Percentiles rank a stretch among this genome's conserved stretches.
phyloP scores from a whole-genome alignment of 2,888 invertebrate species.

The Germaria angustata region DNA sequence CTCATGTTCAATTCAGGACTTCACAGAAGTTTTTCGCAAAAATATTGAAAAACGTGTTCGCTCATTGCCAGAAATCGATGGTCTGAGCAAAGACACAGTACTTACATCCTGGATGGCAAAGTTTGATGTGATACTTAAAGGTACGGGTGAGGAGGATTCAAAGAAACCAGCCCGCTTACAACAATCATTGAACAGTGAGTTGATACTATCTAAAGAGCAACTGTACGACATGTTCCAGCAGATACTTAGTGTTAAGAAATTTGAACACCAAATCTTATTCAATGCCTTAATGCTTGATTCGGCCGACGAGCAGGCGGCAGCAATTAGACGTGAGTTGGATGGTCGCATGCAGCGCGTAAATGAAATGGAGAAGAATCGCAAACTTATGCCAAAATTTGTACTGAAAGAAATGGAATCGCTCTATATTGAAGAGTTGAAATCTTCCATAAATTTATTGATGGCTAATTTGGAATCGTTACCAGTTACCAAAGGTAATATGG shows the following conservation, averaged over 20 bases:
- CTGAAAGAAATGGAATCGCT: constrained; percentile 99
- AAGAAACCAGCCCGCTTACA: constrained; percentile 93
- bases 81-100: constrained; percentile 99
- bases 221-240: constrained; percentile 99
- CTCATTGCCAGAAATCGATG: constrained; percentile 99
- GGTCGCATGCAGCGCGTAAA: constrained; percentile 97
- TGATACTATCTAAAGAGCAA: constrained; percentile 98
- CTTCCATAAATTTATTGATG: constrained; percentile 98
- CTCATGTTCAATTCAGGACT: constrained; percentile 98
- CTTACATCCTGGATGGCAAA: constrained; percentile 99
- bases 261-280: constrained; percentile 99
- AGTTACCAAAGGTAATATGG: constrained; percentile 98
- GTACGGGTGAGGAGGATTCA: constrained; percentile 92
- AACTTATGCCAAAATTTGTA: constrained; percentile 99
- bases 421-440: constrained; percentile 98
- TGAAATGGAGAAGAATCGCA: constrained; percentile 98
- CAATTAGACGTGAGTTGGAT: constrained; percentile 98
- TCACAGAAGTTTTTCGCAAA: constrained; percentile 98
- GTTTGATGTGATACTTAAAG: constrained; percentile 98
- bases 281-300: constrained; percentile 99
- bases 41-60: constrained; percentile 99
- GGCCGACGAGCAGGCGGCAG: constrained; percentile 99
- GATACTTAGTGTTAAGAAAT: constrained; percentile 98
- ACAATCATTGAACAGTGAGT: constrained; percentile 93
- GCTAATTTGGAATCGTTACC: constrained; percentile 99